A percentile compares a stretch with the other conserved stretches of the same genome.
Conservation (phyloP, 1,140 invertebrate genomes). For the Cheumatopsyche charites region DNA sequence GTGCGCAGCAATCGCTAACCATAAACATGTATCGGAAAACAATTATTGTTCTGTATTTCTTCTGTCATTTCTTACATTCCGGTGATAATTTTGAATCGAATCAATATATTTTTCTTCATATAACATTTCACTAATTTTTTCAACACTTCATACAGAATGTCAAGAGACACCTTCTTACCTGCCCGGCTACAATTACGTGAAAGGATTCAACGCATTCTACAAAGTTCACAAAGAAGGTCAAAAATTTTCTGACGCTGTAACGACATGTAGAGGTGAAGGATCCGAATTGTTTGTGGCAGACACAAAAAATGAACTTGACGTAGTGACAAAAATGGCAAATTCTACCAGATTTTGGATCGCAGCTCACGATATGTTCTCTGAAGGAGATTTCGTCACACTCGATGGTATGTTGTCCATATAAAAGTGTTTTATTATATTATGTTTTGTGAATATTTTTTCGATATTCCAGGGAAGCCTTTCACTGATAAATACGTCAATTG, state of each 20-base stretch:
- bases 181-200: no score
- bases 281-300: not conserved
- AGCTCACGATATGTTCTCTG: not conserved
- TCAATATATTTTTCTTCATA: no score
- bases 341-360: not conserved
- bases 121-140: no score
- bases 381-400: not conserved
- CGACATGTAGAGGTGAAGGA: not conserved
- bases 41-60: no score
- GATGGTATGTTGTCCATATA: not conserved
- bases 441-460: not conserved
- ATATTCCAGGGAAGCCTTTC: not conserved
- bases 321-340: not conserved
- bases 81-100: no score
- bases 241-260: not conserved
- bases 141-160: no score
- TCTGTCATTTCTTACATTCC: no score
- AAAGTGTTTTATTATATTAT: not conserved
- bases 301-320: not conserved
- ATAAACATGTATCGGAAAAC: no score
- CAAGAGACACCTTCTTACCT: no score
- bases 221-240: not conserved
- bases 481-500: conserved; percentile 12
- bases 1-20: no score
- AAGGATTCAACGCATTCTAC: not conserved